Evolutionary conservation across 2,888 invertebrate genomes (phyloP), one percentile per base, ranked within the genome.

Genomic region (Eustalomyia histrio): DNA sequence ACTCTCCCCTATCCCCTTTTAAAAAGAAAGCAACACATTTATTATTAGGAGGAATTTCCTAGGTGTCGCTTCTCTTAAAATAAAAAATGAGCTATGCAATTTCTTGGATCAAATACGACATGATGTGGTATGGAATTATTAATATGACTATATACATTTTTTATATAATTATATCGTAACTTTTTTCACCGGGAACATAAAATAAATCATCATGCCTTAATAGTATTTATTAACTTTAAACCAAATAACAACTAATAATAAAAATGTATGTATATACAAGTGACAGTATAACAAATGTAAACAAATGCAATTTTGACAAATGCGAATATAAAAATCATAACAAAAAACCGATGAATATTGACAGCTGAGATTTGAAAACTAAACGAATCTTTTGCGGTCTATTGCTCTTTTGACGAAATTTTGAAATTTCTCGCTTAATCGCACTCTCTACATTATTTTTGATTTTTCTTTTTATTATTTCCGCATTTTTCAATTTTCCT

Each of bases 301-400:
- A 47, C 43, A 47, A 47, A n/a, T 47, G 43, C 43, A 47, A 47
- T 47, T 47, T 47, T 47, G 43, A 47, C 43, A 47, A 10, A 47
- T 5, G 43, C n/a, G n/a, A 60, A 60, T 14, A 35, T 16, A 60
- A 7, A 14, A 60, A 35, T 10, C 60, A 61, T 43, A 61, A 61
- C 43, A 61, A 43, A 35, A 12, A 17, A 29, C 4, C 3, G 39
- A 12, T 2, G 2, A 39, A 2, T 47, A 47, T 47, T 47, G 43
- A 47, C 43, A 47, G n/a, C 12, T 39, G 14, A 47, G 43, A 75
- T 69, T 74, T 18, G 17, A 73, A 39, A 79, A 79, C 14, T 65
- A 3, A 52, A 65, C 10, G 17, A 43, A 61, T 3, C 10, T 17
- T 17, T 58, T 58, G 7, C 17, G 29, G 29, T 10, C 17, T 67